These are phyloP conservation scores for Xanthorhoe designata DNA, from an alignment of 2,888 invertebrate genomes.

Conservation along the genomic window DNA sequence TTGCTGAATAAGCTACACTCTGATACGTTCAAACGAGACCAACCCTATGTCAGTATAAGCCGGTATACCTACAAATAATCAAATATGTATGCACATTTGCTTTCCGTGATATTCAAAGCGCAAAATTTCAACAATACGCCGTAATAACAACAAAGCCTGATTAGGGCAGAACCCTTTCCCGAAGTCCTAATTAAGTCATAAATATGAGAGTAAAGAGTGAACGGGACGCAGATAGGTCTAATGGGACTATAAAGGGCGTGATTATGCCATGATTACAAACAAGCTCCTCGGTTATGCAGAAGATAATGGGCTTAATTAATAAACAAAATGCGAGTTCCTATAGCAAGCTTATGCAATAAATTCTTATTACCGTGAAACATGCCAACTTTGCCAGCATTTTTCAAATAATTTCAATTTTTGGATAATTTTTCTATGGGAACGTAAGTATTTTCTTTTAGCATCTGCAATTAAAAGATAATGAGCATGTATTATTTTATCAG, in stretches of 20 bases:
- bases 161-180: constrained; percentile 38
- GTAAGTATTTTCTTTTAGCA: no score
- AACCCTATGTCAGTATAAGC: not conserved
- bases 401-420: no score
- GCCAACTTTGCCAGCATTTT: no score
- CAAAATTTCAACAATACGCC: constrained; percentile 21
- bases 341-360: constrained; percentile 19
- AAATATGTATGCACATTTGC: not conserved
- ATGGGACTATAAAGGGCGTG: constrained; percentile 42
- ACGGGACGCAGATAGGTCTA: constrained; percentile 37
- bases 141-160: constrained; percentile 36
- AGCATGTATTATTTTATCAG: no score
- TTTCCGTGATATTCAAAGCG: constrained; percentile 8
- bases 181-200: constrained; percentile 44
- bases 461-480: no score
- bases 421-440: no score
- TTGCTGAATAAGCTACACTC: no score
- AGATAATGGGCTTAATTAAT: constrained; percentile 42
- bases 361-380: no score
- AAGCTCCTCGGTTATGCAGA: constrained; percentile 36
- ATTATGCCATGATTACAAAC: constrained; percentile 47
- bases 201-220: constrained; percentile 41
- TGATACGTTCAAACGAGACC: no score
- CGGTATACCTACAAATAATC: not conserved
- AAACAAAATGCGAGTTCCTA: constrained; percentile 32